Conservation (phyloP, 2,113 vertebrate genomes). For the Furnarius figulus region DNA sequence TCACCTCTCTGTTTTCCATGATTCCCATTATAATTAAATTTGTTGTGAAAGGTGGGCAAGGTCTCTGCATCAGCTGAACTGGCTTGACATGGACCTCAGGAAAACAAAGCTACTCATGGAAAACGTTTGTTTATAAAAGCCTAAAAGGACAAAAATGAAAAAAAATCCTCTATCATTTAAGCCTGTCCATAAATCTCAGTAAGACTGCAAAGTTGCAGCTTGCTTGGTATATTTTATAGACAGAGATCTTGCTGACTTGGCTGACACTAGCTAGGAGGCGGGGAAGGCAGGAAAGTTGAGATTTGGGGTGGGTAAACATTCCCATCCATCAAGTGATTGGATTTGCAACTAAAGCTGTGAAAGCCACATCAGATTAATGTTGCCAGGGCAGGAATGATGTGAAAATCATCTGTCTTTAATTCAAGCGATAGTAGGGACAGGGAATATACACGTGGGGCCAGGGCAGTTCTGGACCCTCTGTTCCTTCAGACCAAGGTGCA, state of each 20-base stretch:
- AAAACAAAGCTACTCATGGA: conserved; percentile 45
- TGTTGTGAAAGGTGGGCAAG: background rate
- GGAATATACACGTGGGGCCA: background rate
- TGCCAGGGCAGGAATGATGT: conserved; percentile 26
- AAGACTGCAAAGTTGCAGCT: conserved; percentile 16
- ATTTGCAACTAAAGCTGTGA: conserved; percentile 41
- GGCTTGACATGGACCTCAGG: background rate
- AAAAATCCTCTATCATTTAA: background rate
- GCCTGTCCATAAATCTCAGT: conserved; percentile 4
- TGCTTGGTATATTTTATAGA: conserved; percentile 59
- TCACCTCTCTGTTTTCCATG: background rate
- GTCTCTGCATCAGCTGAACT: background rate
- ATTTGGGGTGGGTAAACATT: conserved; percentile 62
- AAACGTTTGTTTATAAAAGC: conserved; percentile 47
- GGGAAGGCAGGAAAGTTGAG: conserved; percentile 27
- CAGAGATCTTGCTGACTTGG: conserved; percentile 56
- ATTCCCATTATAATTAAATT: background rate
- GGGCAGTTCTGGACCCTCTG: background rate
- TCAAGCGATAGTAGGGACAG: background rate
- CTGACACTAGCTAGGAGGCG: conserved; percentile 35
- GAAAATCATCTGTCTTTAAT: background rate
- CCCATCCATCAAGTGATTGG: conserved; percentile 22
- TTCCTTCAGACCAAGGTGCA: background rate
- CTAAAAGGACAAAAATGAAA: conserved; percentile 19
- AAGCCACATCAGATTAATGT: conserved; percentile 44